Evolutionary conservation across 2,113 vertebrate species (phyloP).

Genomic region (Oplegnathus fasciatus): DNA sequence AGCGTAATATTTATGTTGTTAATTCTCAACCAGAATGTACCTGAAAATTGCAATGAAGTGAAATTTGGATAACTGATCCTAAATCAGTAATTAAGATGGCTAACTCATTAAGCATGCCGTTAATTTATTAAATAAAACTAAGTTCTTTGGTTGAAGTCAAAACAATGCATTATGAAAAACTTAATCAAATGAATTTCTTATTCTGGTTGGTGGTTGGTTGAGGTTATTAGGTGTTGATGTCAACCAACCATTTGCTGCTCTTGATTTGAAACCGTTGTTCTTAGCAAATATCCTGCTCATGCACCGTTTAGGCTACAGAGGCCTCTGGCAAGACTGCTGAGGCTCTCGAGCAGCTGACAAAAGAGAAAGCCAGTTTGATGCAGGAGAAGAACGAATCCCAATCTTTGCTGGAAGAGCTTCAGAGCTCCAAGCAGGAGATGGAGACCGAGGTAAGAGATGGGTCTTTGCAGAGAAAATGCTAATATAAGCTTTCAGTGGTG

Average conservation of each 20-base stretch:
- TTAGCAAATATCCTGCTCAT: not conserved
- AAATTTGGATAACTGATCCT: constrained; percentile 26
- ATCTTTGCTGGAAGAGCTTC: constrained; percentile 85
- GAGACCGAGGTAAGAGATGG: constrained; percentile 87
- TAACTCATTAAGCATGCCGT: constrained; percentile 47
- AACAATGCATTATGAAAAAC: not conserved
- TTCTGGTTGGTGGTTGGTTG: constrained; percentile 13
- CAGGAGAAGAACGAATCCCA: constrained; percentile 86
- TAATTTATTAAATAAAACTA: constrained; percentile 27
- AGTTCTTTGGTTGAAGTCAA: not conserved
- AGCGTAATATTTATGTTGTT: constrained; percentile 25
- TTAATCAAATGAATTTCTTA: constrained; percentile 10
- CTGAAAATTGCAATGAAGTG: not conserved
- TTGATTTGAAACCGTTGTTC: constrained; percentile 15
- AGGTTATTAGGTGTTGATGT: constrained; percentile 1
- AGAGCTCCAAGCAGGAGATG: constrained; percentile 85
- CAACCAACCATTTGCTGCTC: constrained; percentile 12
- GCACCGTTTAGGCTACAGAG: constrained; percentile 83
- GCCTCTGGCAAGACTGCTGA: constrained; percentile 86
- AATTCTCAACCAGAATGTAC: constrained; percentile 22
- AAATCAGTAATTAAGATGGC: constrained; percentile 2
- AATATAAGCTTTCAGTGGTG: not conserved
- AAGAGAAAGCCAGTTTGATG: constrained; percentile 86
- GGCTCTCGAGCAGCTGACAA: constrained; percentile 87
- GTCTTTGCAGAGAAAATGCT: not conserved